Conservation (phyloP, 2,113 vertebrate genomes). For the Alethe castanea region DNA sequence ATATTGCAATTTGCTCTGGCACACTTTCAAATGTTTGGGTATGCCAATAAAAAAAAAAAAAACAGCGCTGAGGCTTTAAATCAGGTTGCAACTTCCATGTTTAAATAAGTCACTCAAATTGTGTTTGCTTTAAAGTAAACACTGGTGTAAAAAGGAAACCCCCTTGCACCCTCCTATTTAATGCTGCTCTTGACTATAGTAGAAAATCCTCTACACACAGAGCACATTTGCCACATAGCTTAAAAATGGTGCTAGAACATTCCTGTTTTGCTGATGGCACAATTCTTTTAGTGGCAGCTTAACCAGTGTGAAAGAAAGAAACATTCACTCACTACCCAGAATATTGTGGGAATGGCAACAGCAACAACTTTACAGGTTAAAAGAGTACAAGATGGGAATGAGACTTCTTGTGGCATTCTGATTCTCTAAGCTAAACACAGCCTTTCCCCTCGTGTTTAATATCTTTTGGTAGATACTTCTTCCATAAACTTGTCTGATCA, state of each 20-base stretch:
- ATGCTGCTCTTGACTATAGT: background rate
- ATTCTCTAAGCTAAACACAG: background rate
- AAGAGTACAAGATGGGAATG: accelerated
- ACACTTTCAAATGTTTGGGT: background rate
- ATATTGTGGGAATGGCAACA: background rate
- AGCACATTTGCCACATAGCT: background rate
- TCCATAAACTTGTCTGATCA: background rate
- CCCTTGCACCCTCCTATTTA: background rate
- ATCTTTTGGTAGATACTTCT: background rate
- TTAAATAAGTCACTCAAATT: background rate
- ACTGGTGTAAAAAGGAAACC: background rate
- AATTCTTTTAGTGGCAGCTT: background rate
- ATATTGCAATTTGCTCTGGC: background rate
- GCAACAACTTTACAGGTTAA: background rate
- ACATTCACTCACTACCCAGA: accelerated
- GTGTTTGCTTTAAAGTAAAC: background rate
- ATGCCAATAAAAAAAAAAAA: background rate
- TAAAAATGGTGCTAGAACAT: background rate
- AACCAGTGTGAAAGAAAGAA: background rate
- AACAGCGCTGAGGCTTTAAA: background rate
- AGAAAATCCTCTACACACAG: background rate
- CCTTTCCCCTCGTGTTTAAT: background rate
- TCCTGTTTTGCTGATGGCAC: background rate
- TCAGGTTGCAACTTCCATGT: background rate
- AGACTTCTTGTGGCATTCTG: background rate